These are phyloP conservation scores for Pseudochirops cupreus DNA, from an alignment of 2,797 vertebrate species.

Conservation along the genomic window DNA sequence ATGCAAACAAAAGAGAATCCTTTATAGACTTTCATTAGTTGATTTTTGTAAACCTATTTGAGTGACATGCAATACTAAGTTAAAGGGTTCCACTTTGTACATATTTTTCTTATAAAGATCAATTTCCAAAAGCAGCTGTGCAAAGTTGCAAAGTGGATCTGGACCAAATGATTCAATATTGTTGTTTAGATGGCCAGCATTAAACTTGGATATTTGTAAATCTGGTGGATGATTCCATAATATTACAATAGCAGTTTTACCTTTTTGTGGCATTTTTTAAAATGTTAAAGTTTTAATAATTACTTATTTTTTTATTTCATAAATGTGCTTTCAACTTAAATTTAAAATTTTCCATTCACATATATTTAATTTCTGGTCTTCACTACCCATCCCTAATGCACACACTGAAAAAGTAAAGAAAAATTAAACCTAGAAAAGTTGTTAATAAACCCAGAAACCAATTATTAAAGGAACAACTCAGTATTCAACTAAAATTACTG, in stretches of 20 bases:
- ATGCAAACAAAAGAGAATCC: slow-evolving; percentile 75
- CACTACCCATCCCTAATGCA: neutral
- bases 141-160: slow-evolving; percentile 55
- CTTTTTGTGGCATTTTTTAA: neutral
- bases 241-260: neutral
- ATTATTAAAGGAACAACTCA: neutral
- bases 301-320: neutral
- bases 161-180: slow-evolving; percentile 44
- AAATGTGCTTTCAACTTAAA: neutral
- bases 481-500: neutral
- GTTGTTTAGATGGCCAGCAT: neutral
- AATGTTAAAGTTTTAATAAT: neutral
- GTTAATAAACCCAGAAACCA: neutral
- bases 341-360: neutral
- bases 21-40: slow-evolving; percentile 61
- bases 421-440: neutral
- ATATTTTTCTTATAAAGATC: slow-evolving; percentile 80
- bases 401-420: neutral
- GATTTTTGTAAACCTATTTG: slow-evolving; percentile 73
- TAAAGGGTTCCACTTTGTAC: slow-evolving; percentile 72
- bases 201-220: neutral
- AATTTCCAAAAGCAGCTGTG: slow-evolving; percentile 79
- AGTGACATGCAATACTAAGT: slow-evolving; percentile 78
- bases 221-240: neutral
- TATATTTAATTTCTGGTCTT: neutral